A percentile compares a stretch with the other conserved stretches of the same genome.
Conservation (phyloP, 2,888 invertebrate species). For the Himalopsyche japonica region DNA sequence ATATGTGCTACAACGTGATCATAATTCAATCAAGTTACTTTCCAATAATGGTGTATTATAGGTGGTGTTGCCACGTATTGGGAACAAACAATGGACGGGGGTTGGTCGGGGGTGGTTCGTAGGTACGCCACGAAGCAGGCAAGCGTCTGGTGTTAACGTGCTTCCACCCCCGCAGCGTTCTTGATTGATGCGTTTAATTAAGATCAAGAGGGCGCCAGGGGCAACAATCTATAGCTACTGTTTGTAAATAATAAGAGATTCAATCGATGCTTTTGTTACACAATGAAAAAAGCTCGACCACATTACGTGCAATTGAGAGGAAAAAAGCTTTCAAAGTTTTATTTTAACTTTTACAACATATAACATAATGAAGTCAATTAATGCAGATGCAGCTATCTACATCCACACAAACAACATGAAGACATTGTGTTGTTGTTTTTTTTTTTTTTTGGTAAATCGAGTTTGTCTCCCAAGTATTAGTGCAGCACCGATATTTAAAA, state of each 20-base stretch:
- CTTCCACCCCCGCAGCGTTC: not conserved
- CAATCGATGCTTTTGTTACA: not conserved
- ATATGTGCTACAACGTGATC: not conserved
- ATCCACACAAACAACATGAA: no score
- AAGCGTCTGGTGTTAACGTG: not conserved
- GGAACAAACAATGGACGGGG: not conserved
- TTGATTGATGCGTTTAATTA: constrained; percentile 1
- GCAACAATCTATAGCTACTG: not conserved
- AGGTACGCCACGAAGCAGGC: not conserved
- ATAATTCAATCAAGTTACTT: not conserved
- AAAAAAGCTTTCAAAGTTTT: no score
- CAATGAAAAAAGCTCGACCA: no score
- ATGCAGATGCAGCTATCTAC: no score
- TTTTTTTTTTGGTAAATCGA: no score
- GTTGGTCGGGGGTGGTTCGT: not conserved
- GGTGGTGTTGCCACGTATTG: not conserved
- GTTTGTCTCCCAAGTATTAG: no score
- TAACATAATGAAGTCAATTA: no score
- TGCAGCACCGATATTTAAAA: no score
- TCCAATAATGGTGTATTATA: not conserved
- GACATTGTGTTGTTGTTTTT: no score
- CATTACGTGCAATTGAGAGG: no score
- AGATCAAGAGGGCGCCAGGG: not conserved
- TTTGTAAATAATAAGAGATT: not conserved
- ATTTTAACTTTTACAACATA: no score